phyloP scores from a whole-genome alignment of 1,140 invertebrate genomes.

The Sminthurinus signatus region DNA sequence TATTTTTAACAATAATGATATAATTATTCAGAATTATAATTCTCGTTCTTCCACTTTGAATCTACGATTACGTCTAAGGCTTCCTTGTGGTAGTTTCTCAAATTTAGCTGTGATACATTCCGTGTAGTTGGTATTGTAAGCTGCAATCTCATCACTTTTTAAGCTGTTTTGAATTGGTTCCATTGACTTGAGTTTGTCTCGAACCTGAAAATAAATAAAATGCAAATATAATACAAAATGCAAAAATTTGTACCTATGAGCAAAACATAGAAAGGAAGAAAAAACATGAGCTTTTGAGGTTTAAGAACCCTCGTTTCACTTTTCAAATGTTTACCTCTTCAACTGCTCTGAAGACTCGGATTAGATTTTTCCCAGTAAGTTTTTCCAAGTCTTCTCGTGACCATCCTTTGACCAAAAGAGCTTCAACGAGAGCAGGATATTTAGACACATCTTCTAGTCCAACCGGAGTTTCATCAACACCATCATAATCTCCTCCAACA shows the following conservation, averaged over 20 bases:
- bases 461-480: slow-evolving; percentile 39
- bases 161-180: not conserved
- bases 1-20: no score
- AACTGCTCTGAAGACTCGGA: slow-evolving; percentile 49
- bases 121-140: not conserved
- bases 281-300: not conserved
- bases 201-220: not conserved
- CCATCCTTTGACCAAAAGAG: slow-evolving; percentile 54
- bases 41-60: no score
- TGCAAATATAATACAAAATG: not conserved
- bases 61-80: not conserved
- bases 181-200: not conserved
- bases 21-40: no score
- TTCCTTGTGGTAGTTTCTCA: slow-evolving; percentile 2
- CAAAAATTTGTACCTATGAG: not conserved
- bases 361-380: slow-evolving; percentile 48
- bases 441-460: slow-evolving; percentile 51
- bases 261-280: not conserved
- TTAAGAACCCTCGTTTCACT: not conserved
- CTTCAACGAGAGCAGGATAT: slow-evolving; percentile 49
- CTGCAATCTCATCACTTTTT: not conserved
- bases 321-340: slow-evolving; percentile 46
- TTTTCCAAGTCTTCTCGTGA: slow-evolving; percentile 48
- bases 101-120: slow-evolving; percentile 2
- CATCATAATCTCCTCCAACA: slow-evolving; percentile 46